Percentiles rank a stretch among this genome's conserved stretches.
Conservation (phyloP, 2,888 invertebrate species). For the Spodoptera littoralis region DNA sequence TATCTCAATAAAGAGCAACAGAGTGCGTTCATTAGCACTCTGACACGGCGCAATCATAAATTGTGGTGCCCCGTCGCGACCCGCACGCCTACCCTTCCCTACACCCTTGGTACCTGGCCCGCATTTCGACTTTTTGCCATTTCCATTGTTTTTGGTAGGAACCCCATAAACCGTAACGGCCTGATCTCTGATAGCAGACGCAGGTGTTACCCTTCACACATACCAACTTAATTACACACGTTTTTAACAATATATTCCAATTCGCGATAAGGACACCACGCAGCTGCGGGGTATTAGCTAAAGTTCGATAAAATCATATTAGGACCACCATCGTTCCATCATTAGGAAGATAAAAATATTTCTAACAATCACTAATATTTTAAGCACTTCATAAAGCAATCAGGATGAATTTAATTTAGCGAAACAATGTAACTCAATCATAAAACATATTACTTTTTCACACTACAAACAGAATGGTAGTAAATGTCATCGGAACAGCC, state of each 20-base stretch:
- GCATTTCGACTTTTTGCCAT: slow-evolving; percentile 86
- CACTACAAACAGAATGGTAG: slow-evolving; percentile 69
- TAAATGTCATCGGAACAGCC: slow-evolving; percentile 72
- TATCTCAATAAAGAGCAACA: slow-evolving; percentile 88
- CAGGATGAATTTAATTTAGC: slow-evolving; percentile 15
- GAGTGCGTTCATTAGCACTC: slow-evolving; percentile 88
- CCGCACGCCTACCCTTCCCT: slow-evolving; percentile 80
- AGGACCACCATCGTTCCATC: slow-evolving; percentile 67
- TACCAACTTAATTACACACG: slow-evolving; percentile 83
- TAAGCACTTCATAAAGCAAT: slow-evolving; percentile 37
- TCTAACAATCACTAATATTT: slow-evolving; percentile 41
- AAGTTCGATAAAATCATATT: slow-evolving; percentile 71
- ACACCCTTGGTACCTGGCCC: slow-evolving; percentile 77
- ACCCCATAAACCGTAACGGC: slow-evolving; percentile 84
- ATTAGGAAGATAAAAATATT: slow-evolving; percentile 64
- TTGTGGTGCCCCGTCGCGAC: slow-evolving; percentile 86
- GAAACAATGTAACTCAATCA: slow-evolving; percentile 16
- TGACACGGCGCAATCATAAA: slow-evolving; percentile 88
- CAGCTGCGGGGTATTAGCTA: slow-evolving; percentile 81
- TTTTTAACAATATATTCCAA: slow-evolving; percentile 80
- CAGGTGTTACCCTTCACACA: slow-evolving; percentile 87
- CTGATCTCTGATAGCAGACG: slow-evolving; percentile 81
- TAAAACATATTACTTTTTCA: slow-evolving; percentile 52
- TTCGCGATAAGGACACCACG: slow-evolving; percentile 75
- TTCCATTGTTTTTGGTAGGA: slow-evolving; percentile 85